Percentiles rank a stretch among this genome's conserved stretches.
Conservation (phyloP, 1,140 invertebrate genomes). For the Drosophila bocki region DNA sequence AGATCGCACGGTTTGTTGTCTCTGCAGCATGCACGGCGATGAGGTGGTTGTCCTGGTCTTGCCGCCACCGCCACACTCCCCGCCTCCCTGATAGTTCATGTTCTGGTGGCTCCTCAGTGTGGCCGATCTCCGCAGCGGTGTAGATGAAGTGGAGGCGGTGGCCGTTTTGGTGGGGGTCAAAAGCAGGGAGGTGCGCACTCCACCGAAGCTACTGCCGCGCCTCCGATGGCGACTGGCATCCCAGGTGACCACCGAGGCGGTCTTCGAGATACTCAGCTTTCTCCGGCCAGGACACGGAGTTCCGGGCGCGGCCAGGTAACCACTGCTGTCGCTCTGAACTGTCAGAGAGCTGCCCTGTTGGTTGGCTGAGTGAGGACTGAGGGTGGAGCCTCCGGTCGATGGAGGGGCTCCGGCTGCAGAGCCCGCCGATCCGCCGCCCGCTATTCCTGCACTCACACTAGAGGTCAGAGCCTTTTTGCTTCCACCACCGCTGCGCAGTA, state of each 20-base stretch:
- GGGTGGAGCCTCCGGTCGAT: constrained; percentile 16
- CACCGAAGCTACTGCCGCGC: constrained; percentile 87
- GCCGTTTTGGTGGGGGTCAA: constrained; percentile 83
- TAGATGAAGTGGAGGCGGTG: constrained; percentile 81
- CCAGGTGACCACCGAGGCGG: constrained; percentile 87
- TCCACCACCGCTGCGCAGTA: constrained; percentile 53
- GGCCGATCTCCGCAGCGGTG: constrained; percentile 86
- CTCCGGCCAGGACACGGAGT: constrained; percentile 68
- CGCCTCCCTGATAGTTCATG: constrained; percentile 73
- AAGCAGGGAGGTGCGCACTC: constrained; percentile 86
- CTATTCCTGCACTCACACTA: constrained; percentile 55
- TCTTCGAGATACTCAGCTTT: constrained; percentile 82
- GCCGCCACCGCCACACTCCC: constrained; percentile 35
- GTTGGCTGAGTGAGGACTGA: constrained; percentile 56
- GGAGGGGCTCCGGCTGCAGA: constrained; percentile 2
- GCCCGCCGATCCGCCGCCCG: constrained; percentile 1
- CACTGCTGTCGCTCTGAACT: constrained; percentile 59
- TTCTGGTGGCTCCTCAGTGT: constrained; percentile 87
- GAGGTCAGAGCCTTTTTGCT: constrained; percentile 53
- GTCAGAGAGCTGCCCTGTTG: constrained; percentile 56
- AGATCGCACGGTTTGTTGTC: constrained; percentile 86
- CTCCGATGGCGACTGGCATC: constrained; percentile 86
- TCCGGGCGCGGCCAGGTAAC: constrained; percentile 60
- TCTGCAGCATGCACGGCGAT: constrained; percentile 85
- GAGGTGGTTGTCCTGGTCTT: constrained; percentile 82